A percentile compares a stretch with the other conserved stretches of the same genome.
phyloP scores from a whole-genome alignment of 2,888 invertebrate species.

The Cerceris rybyensis region DNA sequence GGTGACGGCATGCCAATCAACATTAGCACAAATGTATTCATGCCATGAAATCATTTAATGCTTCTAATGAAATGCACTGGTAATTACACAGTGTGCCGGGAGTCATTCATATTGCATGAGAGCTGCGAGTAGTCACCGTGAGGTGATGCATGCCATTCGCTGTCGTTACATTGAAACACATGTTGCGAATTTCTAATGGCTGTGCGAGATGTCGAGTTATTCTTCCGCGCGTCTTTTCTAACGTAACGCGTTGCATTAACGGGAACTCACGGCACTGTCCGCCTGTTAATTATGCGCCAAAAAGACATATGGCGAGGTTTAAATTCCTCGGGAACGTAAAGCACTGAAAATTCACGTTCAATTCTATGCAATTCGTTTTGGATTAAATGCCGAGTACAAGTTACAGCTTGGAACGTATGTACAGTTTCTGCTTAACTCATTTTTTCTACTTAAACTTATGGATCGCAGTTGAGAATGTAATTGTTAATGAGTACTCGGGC shows the following conservation, averaged over 20 bases:
- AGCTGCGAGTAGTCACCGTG: conserved; percentile 63
- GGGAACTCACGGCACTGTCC: conserved; percentile 23
- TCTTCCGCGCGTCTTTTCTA: conserved; percentile 39
- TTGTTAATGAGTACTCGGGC: too few relatives aligned
- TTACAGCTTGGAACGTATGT: too few relatives aligned
- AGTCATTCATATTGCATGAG: conserved; percentile 75
- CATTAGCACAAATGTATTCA: conserved; percentile 66
- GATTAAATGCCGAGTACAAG: background rate
- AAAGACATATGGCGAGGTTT: background rate
- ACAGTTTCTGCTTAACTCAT: too few relatives aligned
- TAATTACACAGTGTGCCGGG: conserved; percentile 71
- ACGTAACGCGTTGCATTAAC: conserved; percentile 18
- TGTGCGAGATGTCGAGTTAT: conserved; percentile 49
- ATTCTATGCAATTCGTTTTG: background rate
- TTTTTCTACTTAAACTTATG: too few relatives aligned
- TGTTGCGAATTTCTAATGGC: conserved; percentile 69
- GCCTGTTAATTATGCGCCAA: conserved; percentile 55
- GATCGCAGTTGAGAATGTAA: too few relatives aligned
- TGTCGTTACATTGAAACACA: conserved; percentile 69
- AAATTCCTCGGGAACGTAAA: background rate
- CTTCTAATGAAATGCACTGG: conserved; percentile 73
- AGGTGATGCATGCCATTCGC: conserved; percentile 64
- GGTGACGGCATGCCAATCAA: conserved; percentile 39
- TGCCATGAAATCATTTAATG: conserved; percentile 76
- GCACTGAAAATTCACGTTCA: background rate